These are phyloP conservation scores for Pseudomyrmex pallidus DNA, from an alignment of 1,140 invertebrate genomes.

Conservation along the genomic window DNA sequence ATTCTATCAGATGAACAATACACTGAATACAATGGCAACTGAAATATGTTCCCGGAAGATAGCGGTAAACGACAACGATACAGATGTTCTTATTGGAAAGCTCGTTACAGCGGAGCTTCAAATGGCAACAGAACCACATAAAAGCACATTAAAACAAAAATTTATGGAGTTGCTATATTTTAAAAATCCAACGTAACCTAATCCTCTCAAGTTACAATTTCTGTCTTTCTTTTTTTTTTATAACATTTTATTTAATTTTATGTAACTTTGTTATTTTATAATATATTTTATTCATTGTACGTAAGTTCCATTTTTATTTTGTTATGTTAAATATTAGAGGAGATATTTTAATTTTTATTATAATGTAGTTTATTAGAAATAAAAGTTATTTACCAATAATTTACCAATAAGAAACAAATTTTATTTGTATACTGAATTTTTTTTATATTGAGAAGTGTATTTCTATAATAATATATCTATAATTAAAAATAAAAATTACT, in stretches of 20 bases:
- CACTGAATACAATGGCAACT: neutral
- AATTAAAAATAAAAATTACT: too few relatives aligned
- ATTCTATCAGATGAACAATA: neutral
- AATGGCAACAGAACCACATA: neutral
- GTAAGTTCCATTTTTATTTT: neutral
- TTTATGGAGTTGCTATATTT: neutral
- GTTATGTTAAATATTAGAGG: neutral
- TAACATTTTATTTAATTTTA: neutral
- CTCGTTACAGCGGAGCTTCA: conserved; percentile 9
- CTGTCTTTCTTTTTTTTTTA: neutral
- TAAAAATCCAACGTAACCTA: neutral
- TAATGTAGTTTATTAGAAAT: neutral
- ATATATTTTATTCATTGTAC: neutral
- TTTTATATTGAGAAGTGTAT: too few relatives aligned
- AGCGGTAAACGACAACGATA: neutral
- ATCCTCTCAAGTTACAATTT: neutral
- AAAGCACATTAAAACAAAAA: neutral
- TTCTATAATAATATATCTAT: too few relatives aligned
- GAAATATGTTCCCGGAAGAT: neutral
- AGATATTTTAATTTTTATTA: neutral
- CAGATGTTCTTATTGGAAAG: neutral
- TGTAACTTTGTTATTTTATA: neutral
- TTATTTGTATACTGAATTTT: too few relatives aligned
- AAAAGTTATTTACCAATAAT: too few relatives aligned
- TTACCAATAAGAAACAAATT: too few relatives aligned